Conservation (phyloP, 2,888 invertebrate species). For the Gibbula magus region DNA sequence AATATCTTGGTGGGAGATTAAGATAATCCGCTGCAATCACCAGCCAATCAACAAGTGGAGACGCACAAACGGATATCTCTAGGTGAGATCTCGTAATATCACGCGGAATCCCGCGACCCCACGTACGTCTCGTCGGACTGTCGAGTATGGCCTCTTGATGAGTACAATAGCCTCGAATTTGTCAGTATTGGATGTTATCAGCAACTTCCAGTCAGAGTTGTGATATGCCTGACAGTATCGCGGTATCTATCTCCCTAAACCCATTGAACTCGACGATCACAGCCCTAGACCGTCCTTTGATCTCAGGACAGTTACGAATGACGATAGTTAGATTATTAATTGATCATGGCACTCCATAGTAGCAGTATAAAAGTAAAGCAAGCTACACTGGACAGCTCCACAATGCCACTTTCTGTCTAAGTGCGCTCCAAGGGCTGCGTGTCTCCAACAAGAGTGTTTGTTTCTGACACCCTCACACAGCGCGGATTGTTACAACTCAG, state of each 20-base stretch:
- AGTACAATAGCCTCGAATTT: conserved; percentile 12
- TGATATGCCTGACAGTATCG: conserved; percentile 15
- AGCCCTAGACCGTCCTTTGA: background rate
- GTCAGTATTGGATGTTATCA: conserved; percentile 20
- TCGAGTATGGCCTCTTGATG: conserved; percentile 6
- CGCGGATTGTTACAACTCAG: conserved; percentile 22
- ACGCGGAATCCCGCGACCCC: conserved; percentile 1
- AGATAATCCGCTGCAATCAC: conserved; percentile 10
- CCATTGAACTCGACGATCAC: conserved; percentile 11
- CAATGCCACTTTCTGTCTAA: conserved; percentile 5
- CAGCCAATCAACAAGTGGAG: conserved; percentile 9
- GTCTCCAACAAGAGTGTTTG: conserved; percentile 18
- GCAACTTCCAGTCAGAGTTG: background rate
- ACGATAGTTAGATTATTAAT: conserved; percentile 20
- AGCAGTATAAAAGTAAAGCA: conserved; percentile 11
- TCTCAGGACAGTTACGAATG: conserved; percentile 1
- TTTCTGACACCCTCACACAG: conserved; percentile 19
- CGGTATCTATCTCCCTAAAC: conserved; percentile 11
- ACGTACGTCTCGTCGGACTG: background rate
- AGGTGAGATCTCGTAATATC: conserved; percentile 1
- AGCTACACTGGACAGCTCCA: conserved; percentile 4
- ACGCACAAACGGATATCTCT: conserved; percentile 6
- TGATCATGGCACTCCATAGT: conserved; percentile 12
- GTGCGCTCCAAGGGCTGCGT: background rate
- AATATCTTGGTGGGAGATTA: background rate